Evolutionary conservation across 2,888 invertebrate species (phyloP), one percentile per base, ranked within the genome.

Genomic region (Pachymerium ferrugineum): DNA sequence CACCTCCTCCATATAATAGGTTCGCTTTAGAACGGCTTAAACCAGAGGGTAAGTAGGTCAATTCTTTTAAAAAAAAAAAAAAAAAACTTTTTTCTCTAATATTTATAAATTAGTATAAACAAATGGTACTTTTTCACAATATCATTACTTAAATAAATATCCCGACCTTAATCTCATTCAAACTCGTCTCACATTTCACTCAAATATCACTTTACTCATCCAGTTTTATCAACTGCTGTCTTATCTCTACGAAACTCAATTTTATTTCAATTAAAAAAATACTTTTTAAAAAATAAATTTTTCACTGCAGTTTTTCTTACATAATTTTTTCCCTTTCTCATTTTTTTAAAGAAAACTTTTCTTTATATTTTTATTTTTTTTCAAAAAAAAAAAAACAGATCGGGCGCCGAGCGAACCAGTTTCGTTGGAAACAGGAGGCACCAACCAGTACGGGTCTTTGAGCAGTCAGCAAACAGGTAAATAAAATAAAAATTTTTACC

Each of bases 401-500:
- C 86, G 87, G 79, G 87, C 87, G 77, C 87, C 87, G 80, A 91
- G 89, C 83, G 91, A 91, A 86, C 88, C 88, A 81, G 81, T 82
- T 81, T 84, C 85, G 38, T 86, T 88, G 73, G 77, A 77, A 73
- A 77, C 78, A 35, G 78, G 78, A 29, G 77, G 76, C 85, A 88
- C 88, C 82, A 86, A 85, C 79, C 77, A 77, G 76, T 86, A 87
- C 78, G 90, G 89, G 79, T 92, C 92, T 78, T 87, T 91, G 80
- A 90, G 91, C 82, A 92, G 92, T 81, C 90, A 91, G 83, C 91
- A 91, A 80, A 90, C 91, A 88, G 92, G 92, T 92, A 86, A 86
- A 86, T 22, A 42, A 47, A 47, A 47, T 47, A 16, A 47, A 30
- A 73, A 47, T 47, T 47, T 47, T 10, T n/a, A 12, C 19, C 22